Percentiles rank a stretch among this genome's conserved stretches.
Evolutionary conservation across 2,113 vertebrate genomes (phyloP).

Genomic region (Scalopus aquaticus): DNA sequence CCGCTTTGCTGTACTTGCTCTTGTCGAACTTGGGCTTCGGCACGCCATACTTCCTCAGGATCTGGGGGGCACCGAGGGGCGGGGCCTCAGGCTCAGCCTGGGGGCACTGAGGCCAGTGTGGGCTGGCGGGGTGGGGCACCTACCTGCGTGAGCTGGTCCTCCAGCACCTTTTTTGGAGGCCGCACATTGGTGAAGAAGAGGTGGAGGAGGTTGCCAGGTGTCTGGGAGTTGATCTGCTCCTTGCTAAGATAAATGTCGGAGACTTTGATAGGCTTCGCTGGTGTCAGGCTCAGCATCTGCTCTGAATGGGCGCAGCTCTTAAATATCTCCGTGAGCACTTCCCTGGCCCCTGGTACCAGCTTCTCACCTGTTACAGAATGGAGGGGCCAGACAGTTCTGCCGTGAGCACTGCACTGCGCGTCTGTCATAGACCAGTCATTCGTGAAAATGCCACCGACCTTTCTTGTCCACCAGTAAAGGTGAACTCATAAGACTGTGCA

Average conservation of each 20-base stretch:
- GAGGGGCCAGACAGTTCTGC: background rate
- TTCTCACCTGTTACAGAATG: constrained; percentile 89
- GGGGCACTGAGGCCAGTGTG: rapidly evolving
- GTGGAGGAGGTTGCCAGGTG: constrained; percentile 95
- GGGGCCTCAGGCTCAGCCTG: background rate
- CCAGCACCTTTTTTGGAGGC: constrained; percentile 96
- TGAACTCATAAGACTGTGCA: background rate
- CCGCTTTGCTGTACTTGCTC: constrained; percentile 95
- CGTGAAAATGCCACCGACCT: no score
- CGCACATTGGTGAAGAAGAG: constrained; percentile 96
- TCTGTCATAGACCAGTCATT: background rate
- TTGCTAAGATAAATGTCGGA: constrained; percentile 98
- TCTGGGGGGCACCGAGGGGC: constrained; percentile 79
- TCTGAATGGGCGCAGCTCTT: constrained; percentile 97
- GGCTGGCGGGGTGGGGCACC: rapidly evolving
- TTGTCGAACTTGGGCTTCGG: constrained; percentile 94
- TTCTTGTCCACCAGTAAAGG: no score
- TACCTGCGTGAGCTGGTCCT: constrained; percentile 98
- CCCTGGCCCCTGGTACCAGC: constrained; percentile 92
- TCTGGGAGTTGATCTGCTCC: constrained; percentile 97
- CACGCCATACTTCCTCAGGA: constrained; percentile 95
- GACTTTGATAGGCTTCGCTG: constrained; percentile 93
- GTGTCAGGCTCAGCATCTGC: constrained; percentile 95
- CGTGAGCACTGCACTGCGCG: rapidly evolving
- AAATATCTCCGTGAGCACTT: constrained; percentile 96